A percentile compares a stretch with the other conserved stretches of the same genome.
These are phyloP conservation scores for Phoxinus phoxinus DNA, from an alignment of 2,113 vertebrate genomes.

Conservation along the genomic window DNA sequence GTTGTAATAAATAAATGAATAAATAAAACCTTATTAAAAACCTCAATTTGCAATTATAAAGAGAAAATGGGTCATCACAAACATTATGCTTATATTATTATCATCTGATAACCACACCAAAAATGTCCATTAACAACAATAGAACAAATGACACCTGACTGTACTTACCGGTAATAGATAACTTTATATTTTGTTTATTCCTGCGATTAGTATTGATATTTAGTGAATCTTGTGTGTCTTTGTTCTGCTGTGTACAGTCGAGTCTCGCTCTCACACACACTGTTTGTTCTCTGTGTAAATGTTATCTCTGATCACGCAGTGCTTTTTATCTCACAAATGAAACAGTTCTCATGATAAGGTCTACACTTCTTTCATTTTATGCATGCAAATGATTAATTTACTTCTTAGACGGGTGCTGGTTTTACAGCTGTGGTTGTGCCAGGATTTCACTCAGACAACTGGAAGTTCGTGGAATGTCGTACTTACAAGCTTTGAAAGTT, in stretches of 20 bases:
- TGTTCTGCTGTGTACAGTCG: constrained; percentile 67
- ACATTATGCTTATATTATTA: background rate
- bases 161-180: constrained; percentile 11
- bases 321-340: constrained; percentile 52
- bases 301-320: constrained; percentile 70
- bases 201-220: constrained; percentile 69
- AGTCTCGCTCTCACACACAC: constrained; percentile 59
- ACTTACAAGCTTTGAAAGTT: background rate
- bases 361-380: constrained; percentile 50
- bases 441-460: background rate
- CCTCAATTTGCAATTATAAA: background rate
- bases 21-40: background rate
- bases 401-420: constrained; percentile 33
- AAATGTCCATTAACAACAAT: background rate
- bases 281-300: constrained; percentile 71
- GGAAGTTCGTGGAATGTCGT: background rate
- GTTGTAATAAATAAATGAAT: background rate
- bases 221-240: constrained; percentile 36
- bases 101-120: background rate
- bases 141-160: background rate
- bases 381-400: constrained; percentile 61
- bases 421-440: constrained; percentile 17
- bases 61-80: background rate
- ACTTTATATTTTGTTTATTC: constrained; percentile 63
- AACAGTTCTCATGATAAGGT: constrained; percentile 49